Evolutionary conservation across 1,140 invertebrate genomes (phyloP).

Genomic region (Heliconius himera): DNA sequence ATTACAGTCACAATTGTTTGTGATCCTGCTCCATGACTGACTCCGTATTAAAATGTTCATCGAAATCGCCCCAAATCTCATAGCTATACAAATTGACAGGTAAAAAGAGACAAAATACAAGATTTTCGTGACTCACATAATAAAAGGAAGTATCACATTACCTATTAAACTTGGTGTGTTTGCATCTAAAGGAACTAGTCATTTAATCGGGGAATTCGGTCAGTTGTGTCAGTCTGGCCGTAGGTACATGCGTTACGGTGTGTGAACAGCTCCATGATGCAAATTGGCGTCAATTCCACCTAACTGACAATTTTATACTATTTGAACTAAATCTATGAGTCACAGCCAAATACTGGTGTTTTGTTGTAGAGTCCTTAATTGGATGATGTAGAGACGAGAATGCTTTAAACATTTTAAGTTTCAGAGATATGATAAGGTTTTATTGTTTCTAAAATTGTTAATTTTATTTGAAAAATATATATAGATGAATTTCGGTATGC

Average conservation of each 20-base stretch:
- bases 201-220: slow-evolving; percentile 45
- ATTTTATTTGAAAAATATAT: too few relatives aligned
- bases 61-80: too few relatives aligned
- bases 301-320: slow-evolving; percentile 51
- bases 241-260: slow-evolving; percentile 30
- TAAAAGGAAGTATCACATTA: slow-evolving; percentile 19
- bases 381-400: slow-evolving; percentile 10
- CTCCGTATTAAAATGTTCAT: too few relatives aligned
- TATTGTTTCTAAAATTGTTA: background rate
- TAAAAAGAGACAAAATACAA: background rate
- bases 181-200: slow-evolving; percentile 10
- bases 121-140: slow-evolving; percentile 3
- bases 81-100: background rate
- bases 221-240: slow-evolving; percentile 41
- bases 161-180: slow-evolving; percentile 2
- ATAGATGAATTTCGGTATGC: too few relatives aligned
- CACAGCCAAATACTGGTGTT: slow-evolving; percentile 30
- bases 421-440: background rate
- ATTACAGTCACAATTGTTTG: too few relatives aligned
- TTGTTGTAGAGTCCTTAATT: slow-evolving; percentile 13
- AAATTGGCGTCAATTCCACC: slow-evolving; percentile 54
- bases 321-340: slow-evolving; percentile 47
- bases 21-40: too few relatives aligned
- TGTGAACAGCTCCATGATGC: slow-evolving; percentile 49
- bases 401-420: background rate